phyloP scores from a whole-genome alignment of 2,113 vertebrate genomes.

The Charina bottae region DNA sequence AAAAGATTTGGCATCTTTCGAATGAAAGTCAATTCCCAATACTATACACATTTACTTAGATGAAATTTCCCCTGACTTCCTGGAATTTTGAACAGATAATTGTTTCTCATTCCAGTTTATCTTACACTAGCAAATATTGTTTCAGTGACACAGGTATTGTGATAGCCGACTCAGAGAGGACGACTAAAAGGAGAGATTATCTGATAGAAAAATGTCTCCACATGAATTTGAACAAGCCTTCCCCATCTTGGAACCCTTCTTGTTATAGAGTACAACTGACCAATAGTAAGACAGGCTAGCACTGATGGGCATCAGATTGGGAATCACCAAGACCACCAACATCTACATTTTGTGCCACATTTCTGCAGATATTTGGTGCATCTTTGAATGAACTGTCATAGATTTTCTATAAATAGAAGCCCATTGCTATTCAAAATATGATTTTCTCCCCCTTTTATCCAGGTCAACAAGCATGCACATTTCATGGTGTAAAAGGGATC shows the following conservation, averaged over 20 bases:
- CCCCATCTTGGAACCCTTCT: not conserved
- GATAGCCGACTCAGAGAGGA: not conserved
- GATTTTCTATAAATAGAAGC: slow-evolving; percentile 49
- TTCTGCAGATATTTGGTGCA: slow-evolving; percentile 34
- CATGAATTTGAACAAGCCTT: slow-evolving; percentile 22
- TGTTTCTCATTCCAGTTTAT: not conserved
- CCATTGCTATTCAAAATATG: slow-evolving; percentile 44
- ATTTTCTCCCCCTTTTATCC: not conserved
- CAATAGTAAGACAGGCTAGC: not conserved
- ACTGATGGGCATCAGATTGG: too few species aligned
- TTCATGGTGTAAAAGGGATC: slow-evolving; percentile 35
- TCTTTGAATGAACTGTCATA: not conserved
- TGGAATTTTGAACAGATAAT: not conserved
- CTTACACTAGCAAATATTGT: not conserved
- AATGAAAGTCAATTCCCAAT: slow-evolving; percentile 10
- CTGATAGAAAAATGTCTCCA: slow-evolving; percentile 15
- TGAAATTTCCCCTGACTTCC: not conserved
- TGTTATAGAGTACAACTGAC: not conserved
- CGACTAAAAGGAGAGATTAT: not conserved
- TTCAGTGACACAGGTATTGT: not conserved
- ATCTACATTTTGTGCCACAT: slow-evolving; percentile 17
- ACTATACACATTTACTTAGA: not conserved
- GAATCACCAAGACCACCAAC: not conserved
- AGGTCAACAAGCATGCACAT: not conserved
- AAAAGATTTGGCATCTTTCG: not conserved